Evolutionary conservation across 2,888 invertebrate species (phyloP).

Genomic region (Archips crataeganus): DNA sequence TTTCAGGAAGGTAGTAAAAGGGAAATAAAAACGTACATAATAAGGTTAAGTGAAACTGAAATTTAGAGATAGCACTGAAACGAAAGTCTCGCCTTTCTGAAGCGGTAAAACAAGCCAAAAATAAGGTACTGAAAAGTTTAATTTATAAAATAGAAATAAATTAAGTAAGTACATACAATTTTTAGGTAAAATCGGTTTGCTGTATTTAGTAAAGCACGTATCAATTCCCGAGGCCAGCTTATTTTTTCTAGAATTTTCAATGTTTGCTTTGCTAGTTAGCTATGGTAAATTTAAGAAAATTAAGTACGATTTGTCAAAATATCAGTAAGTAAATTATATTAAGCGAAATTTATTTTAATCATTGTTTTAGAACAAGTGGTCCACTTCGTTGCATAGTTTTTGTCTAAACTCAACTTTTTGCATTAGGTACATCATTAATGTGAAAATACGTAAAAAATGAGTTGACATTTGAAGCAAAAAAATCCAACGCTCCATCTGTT

Average conservation of each 20-base stretch:
- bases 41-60: slow-evolving; percentile 31
- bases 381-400: background rate
- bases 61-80: slow-evolving; percentile 26
- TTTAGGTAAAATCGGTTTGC: too few species aligned
- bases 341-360: too few species aligned
- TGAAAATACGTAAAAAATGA: slow-evolving; percentile 33
- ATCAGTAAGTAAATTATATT: too few species aligned
- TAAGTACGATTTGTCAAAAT: too few species aligned
- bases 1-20: slow-evolving; percentile 34
- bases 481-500: slow-evolving; percentile 69
- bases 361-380: background rate
- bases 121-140: background rate
- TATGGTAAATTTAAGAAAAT: too few species aligned
- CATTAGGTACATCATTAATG: slow-evolving; percentile 5
- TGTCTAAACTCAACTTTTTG: slow-evolving; percentile 17
- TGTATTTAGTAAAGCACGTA: too few species aligned
- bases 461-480: slow-evolving; percentile 59
- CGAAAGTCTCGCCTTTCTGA: slow-evolving; percentile 19
- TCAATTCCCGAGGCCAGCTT: too few species aligned
- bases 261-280: too few species aligned
- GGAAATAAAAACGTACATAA: slow-evolving; percentile 33
- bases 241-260: too few species aligned
- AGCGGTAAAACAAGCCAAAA: slow-evolving; percentile 9
- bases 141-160: background rate
- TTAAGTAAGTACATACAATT: too few species aligned